Conservation (phyloP, 2,113 vertebrate species). For the Gorsachius goisagi region DNA sequence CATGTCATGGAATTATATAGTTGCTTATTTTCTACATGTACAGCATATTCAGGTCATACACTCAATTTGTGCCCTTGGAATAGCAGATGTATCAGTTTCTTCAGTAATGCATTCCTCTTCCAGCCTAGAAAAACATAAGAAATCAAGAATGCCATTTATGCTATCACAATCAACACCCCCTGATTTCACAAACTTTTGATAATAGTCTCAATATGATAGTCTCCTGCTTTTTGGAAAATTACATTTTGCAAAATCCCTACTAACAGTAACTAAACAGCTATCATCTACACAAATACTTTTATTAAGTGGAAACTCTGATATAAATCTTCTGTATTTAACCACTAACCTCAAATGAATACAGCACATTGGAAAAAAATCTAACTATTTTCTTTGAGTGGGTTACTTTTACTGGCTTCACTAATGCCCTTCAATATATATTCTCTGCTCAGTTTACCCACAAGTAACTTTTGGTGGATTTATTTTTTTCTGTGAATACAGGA, state of each 20-base stretch:
- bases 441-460: not conserved
- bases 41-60: conserved; percentile 14
- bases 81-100: not conserved
- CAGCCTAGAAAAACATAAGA: not conserved
- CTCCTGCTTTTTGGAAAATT: not conserved
- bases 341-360: conserved; percentile 38
- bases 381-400: not conserved
- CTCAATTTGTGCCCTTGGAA: not conserved
- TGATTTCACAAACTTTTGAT: not conserved
- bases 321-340: conserved; percentile 40
- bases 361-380: conserved; percentile 6
- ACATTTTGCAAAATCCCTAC: not conserved
- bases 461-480: not conserved
- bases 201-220: not conserved
- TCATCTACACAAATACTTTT: conserved; percentile 7
- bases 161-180: not conserved
- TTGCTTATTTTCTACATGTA: conserved; percentile 16
- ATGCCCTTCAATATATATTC: not conserved
- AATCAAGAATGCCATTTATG: not conserved
- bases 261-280: not conserved
- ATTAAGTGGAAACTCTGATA: conserved; percentile 29
- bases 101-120: not conserved
- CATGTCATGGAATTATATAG: not conserved
- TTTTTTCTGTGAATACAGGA: not conserved
- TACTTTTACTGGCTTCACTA: conserved; percentile 6